Evolutionary conservation across 1,140 invertebrate species (phyloP).

Genomic region (Drosophila prosaltans): DNA sequence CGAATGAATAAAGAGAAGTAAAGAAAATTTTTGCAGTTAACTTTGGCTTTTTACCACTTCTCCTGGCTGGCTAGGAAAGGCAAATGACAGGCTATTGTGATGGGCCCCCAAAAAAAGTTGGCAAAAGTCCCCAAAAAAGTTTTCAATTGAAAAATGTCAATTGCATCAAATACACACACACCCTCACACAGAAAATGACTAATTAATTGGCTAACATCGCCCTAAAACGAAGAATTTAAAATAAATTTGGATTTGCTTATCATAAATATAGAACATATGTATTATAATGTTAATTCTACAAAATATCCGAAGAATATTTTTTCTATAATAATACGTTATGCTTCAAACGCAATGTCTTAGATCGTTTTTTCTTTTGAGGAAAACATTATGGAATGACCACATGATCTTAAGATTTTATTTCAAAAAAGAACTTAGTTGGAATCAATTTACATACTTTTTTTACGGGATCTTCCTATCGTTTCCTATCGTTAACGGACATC

Average conservation of each 20-base stretch:
- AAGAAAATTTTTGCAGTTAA: conserved; percentile 6
- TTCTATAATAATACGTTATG: too few species aligned
- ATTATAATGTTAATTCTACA: too few species aligned
- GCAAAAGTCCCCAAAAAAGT: conserved; percentile 1
- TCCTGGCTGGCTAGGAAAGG: not conserved
- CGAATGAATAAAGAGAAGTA: conserved; percentile 6
- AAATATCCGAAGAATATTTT: too few species aligned
- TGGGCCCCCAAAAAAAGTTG: not conserved
- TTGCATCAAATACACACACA: not conserved
- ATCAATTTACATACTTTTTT: too few species aligned
- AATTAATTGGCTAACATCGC: not conserved
- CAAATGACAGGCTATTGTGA: conserved; percentile 13
- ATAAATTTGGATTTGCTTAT: not conserved
- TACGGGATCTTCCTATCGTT: too few species aligned
- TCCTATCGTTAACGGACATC: too few species aligned
- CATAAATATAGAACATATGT: too few species aligned
- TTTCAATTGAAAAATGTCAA: conserved; percentile 7
- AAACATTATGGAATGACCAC: too few species aligned
- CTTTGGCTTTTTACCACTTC: conserved; percentile 11
- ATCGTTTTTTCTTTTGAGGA: too few species aligned
- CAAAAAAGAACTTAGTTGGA: too few species aligned
- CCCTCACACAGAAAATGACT: not conserved
- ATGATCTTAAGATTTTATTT: too few species aligned
- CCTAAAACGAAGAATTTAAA: not conserved
- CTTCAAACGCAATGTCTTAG: not conserved